Evolutionary conservation across 2,888 invertebrate genomes (phyloP).

Genomic region (Crossocerus cetratus): DNA sequence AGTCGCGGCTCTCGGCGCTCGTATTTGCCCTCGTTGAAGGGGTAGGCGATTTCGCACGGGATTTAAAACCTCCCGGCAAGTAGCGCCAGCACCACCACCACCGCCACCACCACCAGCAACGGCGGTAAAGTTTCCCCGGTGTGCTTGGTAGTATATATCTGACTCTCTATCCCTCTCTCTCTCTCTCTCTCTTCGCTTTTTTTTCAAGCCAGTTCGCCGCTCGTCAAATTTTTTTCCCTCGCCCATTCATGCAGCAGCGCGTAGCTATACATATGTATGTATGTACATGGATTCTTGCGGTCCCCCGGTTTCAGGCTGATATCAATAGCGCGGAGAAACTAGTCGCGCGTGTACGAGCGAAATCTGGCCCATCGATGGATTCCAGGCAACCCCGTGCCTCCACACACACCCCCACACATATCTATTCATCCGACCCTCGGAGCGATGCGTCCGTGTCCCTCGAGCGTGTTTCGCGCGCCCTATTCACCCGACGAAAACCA

Average conservation of each 20-base stretch:
- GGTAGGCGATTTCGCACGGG: constrained; percentile 1
- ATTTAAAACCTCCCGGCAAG: not conserved
- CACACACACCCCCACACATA: not conserved
- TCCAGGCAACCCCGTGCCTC: constrained; percentile 7
- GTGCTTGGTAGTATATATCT: not conserved
- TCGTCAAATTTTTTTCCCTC: constrained; percentile 2
- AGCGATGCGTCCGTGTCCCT: not conserved
- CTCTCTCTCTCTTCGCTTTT: not conserved
- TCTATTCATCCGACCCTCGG: not conserved
- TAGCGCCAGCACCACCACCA: too few relatives aligned
- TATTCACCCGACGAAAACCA: constrained; percentile 24
- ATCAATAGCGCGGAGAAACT: constrained; percentile 21
- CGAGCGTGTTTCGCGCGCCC: not conserved
- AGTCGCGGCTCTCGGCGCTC: too few relatives aligned
- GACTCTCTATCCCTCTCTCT: too few relatives aligned
- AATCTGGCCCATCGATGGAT: constrained; percentile 44
- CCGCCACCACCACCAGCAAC: too few relatives aligned
- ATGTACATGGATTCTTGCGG: not conserved
- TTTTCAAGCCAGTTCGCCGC: not conserved
- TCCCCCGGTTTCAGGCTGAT: constrained; percentile 7
- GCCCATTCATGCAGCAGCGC: not conserved
- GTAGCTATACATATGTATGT: not conserved
- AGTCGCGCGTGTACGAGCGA: constrained; percentile 32
- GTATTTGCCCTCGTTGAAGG: too few relatives aligned
- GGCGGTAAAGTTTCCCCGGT: not conserved